Evolutionary conservation across 2,797 vertebrate species (phyloP), one percentile per base, ranked within the genome.

Genomic region (Lithobates sylvaticus): DNA sequence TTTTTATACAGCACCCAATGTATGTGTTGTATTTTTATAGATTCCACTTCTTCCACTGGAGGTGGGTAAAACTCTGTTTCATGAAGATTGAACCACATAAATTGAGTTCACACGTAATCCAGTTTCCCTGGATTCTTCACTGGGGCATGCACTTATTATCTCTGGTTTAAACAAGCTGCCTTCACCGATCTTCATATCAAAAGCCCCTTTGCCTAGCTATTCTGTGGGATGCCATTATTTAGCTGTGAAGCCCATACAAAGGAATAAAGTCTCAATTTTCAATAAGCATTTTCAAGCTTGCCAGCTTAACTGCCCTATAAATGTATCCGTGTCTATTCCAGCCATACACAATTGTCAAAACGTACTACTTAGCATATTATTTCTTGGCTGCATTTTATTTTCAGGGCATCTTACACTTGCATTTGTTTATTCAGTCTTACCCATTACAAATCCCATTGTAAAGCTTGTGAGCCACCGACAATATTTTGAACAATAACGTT

Each of bases 191-290:
- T 81, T 88, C 39, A 36, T 85, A 87, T 76, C 64, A 85, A 77
- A 89, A 88, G 81, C 34, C 81, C 36, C 0, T 54, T 81, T 71
- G 4, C 15, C 47, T 83, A 44, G 26, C 84, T 47, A 54, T 74
- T 72, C 76, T 78, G 21, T 72, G 70, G 65, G 84, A 88, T 87
- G 82, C 0, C 0, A 13, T 13, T 88, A 72, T 90, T 81, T 81
- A 84, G 85, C 82, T 91, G 73, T 44, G 3, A 67, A 87, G 54
- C 82, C 79, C 68, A 23, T 1, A 0, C 16, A 21, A 87, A 61
- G 29, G 83, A 68, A 85, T 64, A 79, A 88, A 78, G 80, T 69
- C 61, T 88, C 73, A 77, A 83, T 86, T 90, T 90, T 90, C 88
- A 84, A 0, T 82, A 34, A 4, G 23, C 64, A n/a, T 88, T 88